Evolutionary conservation across 2,113 vertebrate species (phyloP), one percentile per base, ranked within the genome.

Genomic region (Pangasianodon gigas): DNA sequence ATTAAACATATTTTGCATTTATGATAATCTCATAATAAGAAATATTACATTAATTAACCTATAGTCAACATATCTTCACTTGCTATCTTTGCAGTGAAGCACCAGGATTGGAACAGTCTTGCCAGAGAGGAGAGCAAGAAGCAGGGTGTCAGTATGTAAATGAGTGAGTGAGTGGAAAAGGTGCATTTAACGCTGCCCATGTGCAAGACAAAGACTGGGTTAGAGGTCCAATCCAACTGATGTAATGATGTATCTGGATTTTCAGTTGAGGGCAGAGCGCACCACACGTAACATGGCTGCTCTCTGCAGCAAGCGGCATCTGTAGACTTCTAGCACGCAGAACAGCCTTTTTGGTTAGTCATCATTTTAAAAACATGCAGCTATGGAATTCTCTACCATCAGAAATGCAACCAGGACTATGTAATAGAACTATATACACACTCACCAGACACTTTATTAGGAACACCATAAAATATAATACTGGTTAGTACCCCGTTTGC

Each of bases 191-290:
- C 24, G 18, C 18, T 4, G 32, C 65, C 29, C 65, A 44, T 48
- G 67, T 69, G 67, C n/a, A n/a, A 69, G 37, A 52, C 44, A 52
- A 44, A 69, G 46, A 32, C 29, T 69, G 67, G n/a, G 67, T 69
- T 32, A n/a, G n/a, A n/a, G n/a, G n/a, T n/a, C n/a, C n/a, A n/a
- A n/a, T n/a, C n/a, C n/a, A n/a, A n/a, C n/a, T 89, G 93, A 93
- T 96, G 96, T 96, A 95, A 37, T 37, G 37, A 96, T 96, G n/a
- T 95, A 96, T 95, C 93, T 91, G 93, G 92, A 91, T 91, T 95
- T 94, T 96, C 94, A 96, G 94, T 95, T 92, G 93, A 92, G 92
- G 92, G 90, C 87, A 93, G 92, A 94, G 94, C 93, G 93, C 92
- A 74, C 92, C 92, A 95, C 93, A 92, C 93, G 93, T 95, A 37